A percentile compares a stretch with the other conserved stretches of the same genome.
These are phyloP conservation scores for Crenuchus spilurus DNA, from an alignment of 2,797 vertebrate species.

Conservation along the genomic window DNA sequence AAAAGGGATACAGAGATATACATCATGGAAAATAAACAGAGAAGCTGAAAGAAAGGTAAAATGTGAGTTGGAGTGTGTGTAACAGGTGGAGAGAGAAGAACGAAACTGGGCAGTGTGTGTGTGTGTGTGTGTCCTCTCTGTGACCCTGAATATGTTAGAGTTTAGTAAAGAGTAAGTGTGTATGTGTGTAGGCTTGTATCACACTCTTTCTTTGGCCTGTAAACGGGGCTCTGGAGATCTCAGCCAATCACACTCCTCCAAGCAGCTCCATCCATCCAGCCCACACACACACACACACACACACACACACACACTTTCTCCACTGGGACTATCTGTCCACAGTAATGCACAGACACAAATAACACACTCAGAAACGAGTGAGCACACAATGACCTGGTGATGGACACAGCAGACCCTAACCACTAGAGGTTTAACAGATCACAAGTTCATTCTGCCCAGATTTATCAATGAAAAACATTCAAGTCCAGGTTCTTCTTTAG, in stretches of 20 bases:
- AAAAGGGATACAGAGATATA: no score
- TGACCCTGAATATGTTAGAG: slow-evolving; percentile 26
- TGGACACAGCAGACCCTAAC: slow-evolving; percentile 1
- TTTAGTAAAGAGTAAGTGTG: slow-evolving; percentile 21
- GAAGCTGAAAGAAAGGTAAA: no score
- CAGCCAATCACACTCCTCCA: slow-evolving; percentile 46
- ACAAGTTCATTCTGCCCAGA: slow-evolving; percentile 8
- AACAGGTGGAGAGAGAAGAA: background rate
- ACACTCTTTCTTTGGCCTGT: slow-evolving; percentile 19
- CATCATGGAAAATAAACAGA: no score
- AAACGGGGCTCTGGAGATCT: slow-evolving; percentile 45
- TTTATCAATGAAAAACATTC: no score
- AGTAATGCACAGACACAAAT: slow-evolving; percentile 22
- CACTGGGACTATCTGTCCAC: slow-evolving; percentile 36
- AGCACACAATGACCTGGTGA: slow-evolving; percentile 23
- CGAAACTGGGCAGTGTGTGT: background rate
- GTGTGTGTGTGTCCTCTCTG: background rate
- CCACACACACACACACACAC: no score
- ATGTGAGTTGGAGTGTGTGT: slow-evolving; percentile 20
- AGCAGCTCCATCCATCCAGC: slow-evolving; percentile 45
- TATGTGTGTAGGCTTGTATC: slow-evolving; percentile 25
- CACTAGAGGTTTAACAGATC: no score
- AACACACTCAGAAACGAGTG: slow-evolving; percentile 39
- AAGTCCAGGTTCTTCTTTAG: no score
- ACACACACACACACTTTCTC: slow-evolving; percentile 25